A percentile compares a stretch with the other conserved stretches of the same genome.
phyloP scores from a whole-genome alignment of 1,140 invertebrate species.

The Ostrea edulis region DNA sequence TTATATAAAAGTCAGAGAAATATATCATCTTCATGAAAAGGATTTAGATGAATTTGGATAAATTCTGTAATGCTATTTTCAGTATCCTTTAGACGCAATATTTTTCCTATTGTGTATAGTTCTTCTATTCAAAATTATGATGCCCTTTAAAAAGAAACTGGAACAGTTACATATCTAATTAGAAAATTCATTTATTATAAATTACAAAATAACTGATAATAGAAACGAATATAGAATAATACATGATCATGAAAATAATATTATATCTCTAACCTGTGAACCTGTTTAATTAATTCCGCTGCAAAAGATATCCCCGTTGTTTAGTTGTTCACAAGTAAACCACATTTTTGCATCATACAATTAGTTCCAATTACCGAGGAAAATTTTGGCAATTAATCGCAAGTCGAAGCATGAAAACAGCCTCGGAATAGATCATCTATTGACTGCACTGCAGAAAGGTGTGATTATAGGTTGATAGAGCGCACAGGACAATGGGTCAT shows the following conservation, averaged over 20 bases:
- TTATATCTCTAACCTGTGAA: neutral
- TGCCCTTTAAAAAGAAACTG: neutral
- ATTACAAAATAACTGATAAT: neutral
- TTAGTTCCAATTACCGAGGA: neutral
- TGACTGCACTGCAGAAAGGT: neutral
- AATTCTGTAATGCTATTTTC: too few species aligned
- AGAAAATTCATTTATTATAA: neutral
- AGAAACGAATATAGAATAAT: neutral
- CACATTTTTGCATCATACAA: conserved; percentile 1
- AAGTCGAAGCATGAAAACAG: neutral
- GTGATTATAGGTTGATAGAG: neutral
- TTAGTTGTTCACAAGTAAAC: neutral
- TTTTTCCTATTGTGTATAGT: neutral
- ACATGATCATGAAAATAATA: neutral
- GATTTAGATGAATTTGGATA: too few species aligned
- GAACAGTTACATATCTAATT: neutral
- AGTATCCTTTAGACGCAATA: too few species aligned
- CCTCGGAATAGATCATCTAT: neutral
- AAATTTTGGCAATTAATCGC: neutral
- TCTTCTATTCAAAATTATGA: too few species aligned
- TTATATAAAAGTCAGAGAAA: too few species aligned
- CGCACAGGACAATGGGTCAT: neutral
- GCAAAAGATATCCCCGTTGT: neutral
- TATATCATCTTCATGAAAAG: too few species aligned
- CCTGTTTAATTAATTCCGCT: neutral